Evolutionary conservation across 2,113 vertebrate genomes (phyloP).

Genomic region (Ptyas mucosa): DNA sequence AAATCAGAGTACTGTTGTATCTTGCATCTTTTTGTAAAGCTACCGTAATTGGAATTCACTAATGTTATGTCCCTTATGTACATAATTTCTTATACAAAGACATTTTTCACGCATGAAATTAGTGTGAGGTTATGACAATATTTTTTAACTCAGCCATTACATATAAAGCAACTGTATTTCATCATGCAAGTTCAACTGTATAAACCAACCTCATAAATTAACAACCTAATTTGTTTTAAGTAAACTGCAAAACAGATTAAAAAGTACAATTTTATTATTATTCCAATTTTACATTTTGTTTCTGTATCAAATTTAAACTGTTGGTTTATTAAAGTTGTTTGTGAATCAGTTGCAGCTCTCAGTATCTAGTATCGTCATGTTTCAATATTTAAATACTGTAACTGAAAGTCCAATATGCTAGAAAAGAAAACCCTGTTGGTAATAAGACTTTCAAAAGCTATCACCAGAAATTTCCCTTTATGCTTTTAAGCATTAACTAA

Average conservation of each 20-base stretch:
- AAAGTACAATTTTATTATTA: background rate
- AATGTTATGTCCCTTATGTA: background rate
- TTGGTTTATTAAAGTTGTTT: background rate
- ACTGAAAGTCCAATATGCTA: background rate
- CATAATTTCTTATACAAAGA: background rate
- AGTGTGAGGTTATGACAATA: background rate
- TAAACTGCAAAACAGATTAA: background rate
- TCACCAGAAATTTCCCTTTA: background rate
- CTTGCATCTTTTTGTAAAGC: background rate
- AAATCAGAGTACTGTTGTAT: background rate
- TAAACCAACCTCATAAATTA: background rate
- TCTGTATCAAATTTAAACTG: background rate
- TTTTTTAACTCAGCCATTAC: background rate
- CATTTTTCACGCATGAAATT: background rate
- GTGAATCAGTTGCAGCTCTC: background rate
- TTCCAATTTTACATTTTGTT: background rate
- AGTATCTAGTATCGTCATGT: background rate
- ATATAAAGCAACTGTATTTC: background rate
- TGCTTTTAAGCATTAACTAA: background rate
- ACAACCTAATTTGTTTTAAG: background rate
- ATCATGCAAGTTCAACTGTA: background rate
- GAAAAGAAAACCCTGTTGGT: background rate
- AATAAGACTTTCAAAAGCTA: background rate
- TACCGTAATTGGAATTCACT: background rate
- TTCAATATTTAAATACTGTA: background rate